phyloP scores from a whole-genome alignment of 1,140 invertebrate species.

The Drosophila pseudoobscura region DNA sequence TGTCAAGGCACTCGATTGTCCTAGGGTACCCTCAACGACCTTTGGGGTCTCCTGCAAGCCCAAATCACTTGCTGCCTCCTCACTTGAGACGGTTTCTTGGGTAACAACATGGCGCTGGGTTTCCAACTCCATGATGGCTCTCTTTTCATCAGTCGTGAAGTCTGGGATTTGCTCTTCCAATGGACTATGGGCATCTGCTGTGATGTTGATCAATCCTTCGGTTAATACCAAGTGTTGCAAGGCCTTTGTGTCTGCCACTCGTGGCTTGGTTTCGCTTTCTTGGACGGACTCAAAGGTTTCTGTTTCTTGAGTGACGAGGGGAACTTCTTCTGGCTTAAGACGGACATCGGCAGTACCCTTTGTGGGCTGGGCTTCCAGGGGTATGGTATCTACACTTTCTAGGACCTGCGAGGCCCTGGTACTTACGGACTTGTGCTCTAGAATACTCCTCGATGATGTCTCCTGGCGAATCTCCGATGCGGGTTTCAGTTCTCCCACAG shows the following conservation, averaged over 20 bases:
- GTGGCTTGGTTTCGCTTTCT: background rate
- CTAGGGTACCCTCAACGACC: slow-evolving; percentile 18
- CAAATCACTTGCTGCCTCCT: slow-evolving; percentile 23
- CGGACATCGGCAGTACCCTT: slow-evolving; percentile 35
- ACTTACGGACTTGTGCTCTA: slow-evolving; percentile 36
- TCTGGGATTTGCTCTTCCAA: slow-evolving; percentile 44
- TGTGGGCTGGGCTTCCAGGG: slow-evolving; percentile 6
- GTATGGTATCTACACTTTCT: slow-evolving; percentile 43
- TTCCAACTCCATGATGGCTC: slow-evolving; percentile 40
- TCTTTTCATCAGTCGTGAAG: slow-evolving; percentile 28
- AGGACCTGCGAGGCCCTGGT: slow-evolving; percentile 21
- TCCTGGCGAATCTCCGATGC: slow-evolving; percentile 8
- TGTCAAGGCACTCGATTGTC: slow-evolving; percentile 36
- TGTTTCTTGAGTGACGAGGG: slow-evolving; percentile 87
- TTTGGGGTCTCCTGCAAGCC: slow-evolving; percentile 3
- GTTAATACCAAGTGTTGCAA: slow-evolving; percentile 37
- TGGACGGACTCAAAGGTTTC: slow-evolving; percentile 51
- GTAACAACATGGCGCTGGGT: slow-evolving; percentile 40
- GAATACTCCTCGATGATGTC: slow-evolving; percentile 18
- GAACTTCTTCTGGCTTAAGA: slow-evolving; percentile 32
- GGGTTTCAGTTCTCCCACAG: slow-evolving; percentile 24
- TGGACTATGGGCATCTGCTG: slow-evolving; percentile 66
- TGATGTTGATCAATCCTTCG: slow-evolving; percentile 44
- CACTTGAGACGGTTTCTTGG: slow-evolving; percentile 38
- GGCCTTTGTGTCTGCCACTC: slow-evolving; percentile 22